Base-by-base conservation (phyloP, 2,113 vertebrate species). In the Chloropsis cyanopogon region DNA sequence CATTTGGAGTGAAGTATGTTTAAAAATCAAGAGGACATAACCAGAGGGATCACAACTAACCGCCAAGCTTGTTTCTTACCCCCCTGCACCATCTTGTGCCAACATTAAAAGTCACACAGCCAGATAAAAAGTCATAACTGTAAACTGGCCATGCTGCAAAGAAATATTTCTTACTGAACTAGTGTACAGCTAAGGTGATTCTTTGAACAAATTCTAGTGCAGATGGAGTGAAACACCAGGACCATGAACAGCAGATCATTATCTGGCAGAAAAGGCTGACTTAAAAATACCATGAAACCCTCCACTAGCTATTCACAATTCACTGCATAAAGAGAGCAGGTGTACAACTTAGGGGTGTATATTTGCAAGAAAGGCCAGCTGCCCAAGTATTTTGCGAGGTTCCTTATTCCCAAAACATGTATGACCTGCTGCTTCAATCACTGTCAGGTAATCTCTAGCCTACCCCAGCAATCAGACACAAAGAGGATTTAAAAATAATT, bases 41-140 rank as follows among this genome's bases (percentile, higher is more conserved):
- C 3, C 33, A 64, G 29, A 42, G 8, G 23, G 18, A 47, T 44
- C 37, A 79, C 56, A 79, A 37, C 7, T 52, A 81, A 65, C 63
- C 0, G 6, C 8, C 23, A 69, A 26, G 11, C 22, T 79, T 0
- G 2, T 44, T 93, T 59, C 44, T 82, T 44, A 54, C 2, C 9
- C 21, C 7, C 2, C 0, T 63, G 7, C 9, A 19, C 24, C 1
- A 0, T 44, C 59, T 63, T 42, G 20, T 35, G 29, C 23, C 54
- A 81, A 64, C 33, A 56, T 14, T 31, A 14, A 11, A 82, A 78
- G 52, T 47, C 54, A 82, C n/a, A 52, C 4, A 66, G 28, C 6
- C 20, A 33, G 23, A 33, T 10, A 23, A 50, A 2, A 9, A 81
- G 35, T 13, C 41, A 33, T 35, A 64, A 50, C 19, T 49, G 39